Evolutionary conservation across 2,888 invertebrate genomes (phyloP).

Genomic region (Bembecia ichneumoniformis): DNA sequence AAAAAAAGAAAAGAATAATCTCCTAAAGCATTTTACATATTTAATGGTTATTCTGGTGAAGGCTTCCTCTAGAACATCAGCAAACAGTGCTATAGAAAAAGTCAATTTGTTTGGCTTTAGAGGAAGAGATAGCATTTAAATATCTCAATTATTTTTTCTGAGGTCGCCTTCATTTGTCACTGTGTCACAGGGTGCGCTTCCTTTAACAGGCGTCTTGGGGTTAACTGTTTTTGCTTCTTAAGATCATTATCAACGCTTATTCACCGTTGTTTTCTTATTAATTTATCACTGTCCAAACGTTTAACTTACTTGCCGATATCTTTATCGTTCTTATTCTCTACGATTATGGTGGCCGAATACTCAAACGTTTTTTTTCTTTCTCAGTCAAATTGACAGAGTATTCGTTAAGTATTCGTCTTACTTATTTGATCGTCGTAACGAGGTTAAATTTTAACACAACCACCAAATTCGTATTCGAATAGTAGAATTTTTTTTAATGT

Average conservation of each 20-base stretch:
- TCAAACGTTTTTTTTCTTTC: too few species aligned
- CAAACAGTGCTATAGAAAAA: slow-evolving; percentile 19
- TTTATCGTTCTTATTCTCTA: neutral
- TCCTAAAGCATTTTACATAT: neutral
- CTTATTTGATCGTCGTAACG: too few species aligned
- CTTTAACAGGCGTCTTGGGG: slow-evolving; percentile 19
- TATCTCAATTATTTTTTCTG: slow-evolving; percentile 48
- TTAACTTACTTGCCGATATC: slow-evolving; percentile 2
- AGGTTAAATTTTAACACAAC: too few species aligned
- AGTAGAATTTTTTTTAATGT: too few species aligned
- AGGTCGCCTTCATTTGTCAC: slow-evolving; percentile 46
- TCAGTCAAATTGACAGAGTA: too few species aligned
- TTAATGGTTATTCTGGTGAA: neutral
- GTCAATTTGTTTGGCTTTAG: slow-evolving; percentile 49
- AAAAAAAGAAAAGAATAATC: too few species aligned
- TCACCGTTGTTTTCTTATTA: slow-evolving; percentile 38
- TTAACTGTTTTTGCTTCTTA: slow-evolving; percentile 34
- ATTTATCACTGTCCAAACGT: slow-evolving; percentile 57
- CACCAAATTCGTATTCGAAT: too few species aligned
- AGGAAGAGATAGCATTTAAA: slow-evolving; percentile 41
- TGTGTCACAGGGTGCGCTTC: slow-evolving; percentile 16
- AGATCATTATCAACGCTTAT: slow-evolving; percentile 62
- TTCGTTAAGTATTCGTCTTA: too few species aligned
- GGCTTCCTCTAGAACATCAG: neutral
- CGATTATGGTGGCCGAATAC: too few species aligned